A percentile compares a stretch with the other conserved stretches of the same genome.
phyloP scores from a whole-genome alignment of 92 coral and sea anemone species.

The Palythoa caribaeorum region DNA sequence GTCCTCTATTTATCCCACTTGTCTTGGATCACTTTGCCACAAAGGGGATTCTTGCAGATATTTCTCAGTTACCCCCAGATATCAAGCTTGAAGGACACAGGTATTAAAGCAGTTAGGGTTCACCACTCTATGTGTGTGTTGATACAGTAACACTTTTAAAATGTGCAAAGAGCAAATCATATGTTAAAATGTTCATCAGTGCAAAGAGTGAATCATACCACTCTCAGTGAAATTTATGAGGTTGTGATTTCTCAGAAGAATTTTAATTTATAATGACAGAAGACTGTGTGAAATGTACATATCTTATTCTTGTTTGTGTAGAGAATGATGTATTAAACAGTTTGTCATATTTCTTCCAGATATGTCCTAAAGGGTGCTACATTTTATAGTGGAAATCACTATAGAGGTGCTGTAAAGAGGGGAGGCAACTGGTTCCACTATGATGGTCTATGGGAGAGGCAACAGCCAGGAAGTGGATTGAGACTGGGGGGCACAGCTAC shows the following conservation, averaged over 20 bases:
- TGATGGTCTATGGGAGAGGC: conserved; percentile 57
- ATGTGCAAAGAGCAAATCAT: conserved; percentile 31
- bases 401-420: conserved; percentile 64
- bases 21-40: conserved; percentile 16
- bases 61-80: conserved; percentile 12
- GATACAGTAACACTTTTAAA: conserved; percentile 31
- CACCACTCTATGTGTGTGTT: conserved; percentile 6
- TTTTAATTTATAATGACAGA: conserved; percentile 39
- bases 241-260: conserved; percentile 45
- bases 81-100: conserved; percentile 12
- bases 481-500: conserved; percentile 45
- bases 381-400: conserved; percentile 30
- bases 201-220: conserved; percentile 45
- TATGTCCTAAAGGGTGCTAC: conserved; percentile 56
- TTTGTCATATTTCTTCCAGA: conserved; percentile 37
- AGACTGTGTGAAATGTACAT: conserved; percentile 21
- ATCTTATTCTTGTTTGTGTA: not conserved
- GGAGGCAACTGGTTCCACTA: conserved; percentile 55
- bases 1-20: conserved; percentile 6
- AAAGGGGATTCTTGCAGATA: conserved; percentile 14
- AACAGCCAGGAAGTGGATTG: conserved; percentile 42
- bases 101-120: conserved; percentile 7
- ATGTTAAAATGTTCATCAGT: conserved; percentile 46
- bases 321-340: conserved; percentile 17
- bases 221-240: conserved; percentile 44